Conservation (phyloP, 2,888 invertebrate genomes). For the Limulus polyphemus region DNA sequence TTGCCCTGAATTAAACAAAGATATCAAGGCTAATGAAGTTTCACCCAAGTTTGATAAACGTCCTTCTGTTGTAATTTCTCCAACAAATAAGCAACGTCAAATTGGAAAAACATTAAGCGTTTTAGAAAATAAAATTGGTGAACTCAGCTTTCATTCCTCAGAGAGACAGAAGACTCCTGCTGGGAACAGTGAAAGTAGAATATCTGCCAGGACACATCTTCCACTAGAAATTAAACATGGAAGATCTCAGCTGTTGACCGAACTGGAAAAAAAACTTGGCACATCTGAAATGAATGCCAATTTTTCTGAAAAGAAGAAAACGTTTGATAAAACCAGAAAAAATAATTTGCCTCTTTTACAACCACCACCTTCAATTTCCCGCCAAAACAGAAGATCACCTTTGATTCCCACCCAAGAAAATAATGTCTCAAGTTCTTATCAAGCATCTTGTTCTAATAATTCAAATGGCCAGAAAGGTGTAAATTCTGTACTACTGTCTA, state of each 20-base stretch:
- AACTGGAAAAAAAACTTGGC: constrained; percentile 19
- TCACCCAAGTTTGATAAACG: constrained; percentile 9
- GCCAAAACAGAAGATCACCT: neutral
- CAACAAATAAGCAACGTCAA: too few species aligned
- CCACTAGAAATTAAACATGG: constrained; percentile 8
- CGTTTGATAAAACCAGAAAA: constrained; percentile 3
- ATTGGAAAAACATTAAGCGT: too few species aligned
- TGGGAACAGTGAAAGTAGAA: too few species aligned
- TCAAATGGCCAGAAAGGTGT: constrained; percentile 34
- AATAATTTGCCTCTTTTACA: constrained; percentile 17
- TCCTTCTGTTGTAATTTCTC: too few species aligned
- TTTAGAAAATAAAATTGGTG: constrained; percentile 14
- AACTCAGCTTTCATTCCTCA: constrained; percentile 2
- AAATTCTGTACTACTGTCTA: constrained; percentile 28
- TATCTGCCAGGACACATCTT: too few species aligned
- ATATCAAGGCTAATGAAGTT: neutral
- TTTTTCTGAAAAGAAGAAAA: too few species aligned
- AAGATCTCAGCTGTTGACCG: constrained; percentile 14
- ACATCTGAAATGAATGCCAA: constrained; percentile 15
- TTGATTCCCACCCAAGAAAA: constrained; percentile 3
- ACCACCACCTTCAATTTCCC: constrained; percentile 12
- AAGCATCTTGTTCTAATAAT: constrained; percentile 30
- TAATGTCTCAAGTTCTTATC: neutral
- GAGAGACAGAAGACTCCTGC: too few species aligned
- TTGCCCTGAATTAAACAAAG: constrained; percentile 5